Conservation (phyloP, 2,113 vertebrate genomes). For the Xenopus tropicalis region DNA sequence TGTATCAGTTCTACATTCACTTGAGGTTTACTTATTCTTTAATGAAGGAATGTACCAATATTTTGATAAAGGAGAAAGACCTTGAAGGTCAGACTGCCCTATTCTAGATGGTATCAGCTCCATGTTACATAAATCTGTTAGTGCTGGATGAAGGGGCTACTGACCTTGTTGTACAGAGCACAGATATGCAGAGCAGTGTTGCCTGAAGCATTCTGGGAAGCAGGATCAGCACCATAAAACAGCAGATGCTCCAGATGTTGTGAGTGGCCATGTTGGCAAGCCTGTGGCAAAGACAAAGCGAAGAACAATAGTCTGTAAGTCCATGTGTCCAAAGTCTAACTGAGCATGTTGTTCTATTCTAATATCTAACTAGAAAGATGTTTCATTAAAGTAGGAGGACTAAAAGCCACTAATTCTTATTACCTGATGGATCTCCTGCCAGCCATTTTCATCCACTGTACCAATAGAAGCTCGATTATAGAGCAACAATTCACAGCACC, state of each 20-base stretch:
- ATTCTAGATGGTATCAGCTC: not conserved
- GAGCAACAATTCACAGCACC: conserved; percentile 87
- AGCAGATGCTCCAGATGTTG: conserved; percentile 89
- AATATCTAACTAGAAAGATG: not conserved
- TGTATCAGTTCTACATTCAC: no score
- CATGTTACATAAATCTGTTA: no score
- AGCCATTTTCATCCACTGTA: conserved; percentile 85
- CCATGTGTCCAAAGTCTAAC: not conserved
- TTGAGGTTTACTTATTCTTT: no score
- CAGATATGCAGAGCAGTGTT: conserved; percentile 92
- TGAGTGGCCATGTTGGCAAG: conserved; percentile 80
- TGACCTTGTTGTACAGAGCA: conserved; percentile 89
- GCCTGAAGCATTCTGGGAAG: conserved; percentile 86
- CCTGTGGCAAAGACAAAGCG: conserved; percentile 48
- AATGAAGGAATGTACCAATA: no score
- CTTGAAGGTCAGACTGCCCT: not conserved
- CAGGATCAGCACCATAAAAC: conserved; percentile 84
- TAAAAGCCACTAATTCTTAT: not conserved
- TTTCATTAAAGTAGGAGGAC: not conserved
- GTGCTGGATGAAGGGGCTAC: not conserved
- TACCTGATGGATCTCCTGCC: conserved; percentile 93
- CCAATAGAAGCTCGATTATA: conserved; percentile 82
- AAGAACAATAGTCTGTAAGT: not conserved
- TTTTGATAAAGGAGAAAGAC: no score
- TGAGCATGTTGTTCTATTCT: not conserved